These are phyloP conservation scores for Enteromius mattozi DNA, from an alignment of 2,797 vertebrate genomes.

Conservation along the genomic window DNA sequence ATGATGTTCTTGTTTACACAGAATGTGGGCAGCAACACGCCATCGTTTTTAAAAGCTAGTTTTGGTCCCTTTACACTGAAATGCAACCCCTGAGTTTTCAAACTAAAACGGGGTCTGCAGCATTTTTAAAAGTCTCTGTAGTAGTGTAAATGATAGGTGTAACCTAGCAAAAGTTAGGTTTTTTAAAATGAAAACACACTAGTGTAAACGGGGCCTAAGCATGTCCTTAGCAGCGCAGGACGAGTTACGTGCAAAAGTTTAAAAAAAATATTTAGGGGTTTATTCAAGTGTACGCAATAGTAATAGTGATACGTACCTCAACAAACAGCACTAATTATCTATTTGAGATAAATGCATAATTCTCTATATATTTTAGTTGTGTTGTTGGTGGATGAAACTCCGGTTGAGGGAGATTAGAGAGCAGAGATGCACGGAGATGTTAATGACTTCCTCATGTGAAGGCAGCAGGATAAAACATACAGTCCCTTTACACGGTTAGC, in stretches of 20 bases:
- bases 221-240: background rate
- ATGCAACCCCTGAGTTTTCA: too few species aligned
- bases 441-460: constrained; percentile 69
- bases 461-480: constrained; percentile 59
- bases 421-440: constrained; percentile 47
- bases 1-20: too few species aligned
- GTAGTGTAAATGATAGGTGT: too few species aligned
- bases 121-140: too few species aligned
- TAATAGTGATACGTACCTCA: background rate
- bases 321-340: background rate
- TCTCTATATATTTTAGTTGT: constrained; percentile 7
- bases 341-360: constrained; percentile 19
- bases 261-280: background rate
- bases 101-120: too few species aligned
- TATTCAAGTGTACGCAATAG: background rate
- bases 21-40: too few species aligned
- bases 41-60: too few species aligned
- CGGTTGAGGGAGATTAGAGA: constrained; percentile 48
- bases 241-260: background rate
- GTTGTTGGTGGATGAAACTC: constrained; percentile 40
- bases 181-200: too few species aligned
- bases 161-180: too few species aligned
- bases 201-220: too few species aligned
- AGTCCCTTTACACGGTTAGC: constrained; percentile 60
- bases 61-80: too few species aligned